These are phyloP conservation scores for Lycia hirtaria DNA, from an alignment of 2,888 invertebrate species.

Conservation along the genomic window DNA sequence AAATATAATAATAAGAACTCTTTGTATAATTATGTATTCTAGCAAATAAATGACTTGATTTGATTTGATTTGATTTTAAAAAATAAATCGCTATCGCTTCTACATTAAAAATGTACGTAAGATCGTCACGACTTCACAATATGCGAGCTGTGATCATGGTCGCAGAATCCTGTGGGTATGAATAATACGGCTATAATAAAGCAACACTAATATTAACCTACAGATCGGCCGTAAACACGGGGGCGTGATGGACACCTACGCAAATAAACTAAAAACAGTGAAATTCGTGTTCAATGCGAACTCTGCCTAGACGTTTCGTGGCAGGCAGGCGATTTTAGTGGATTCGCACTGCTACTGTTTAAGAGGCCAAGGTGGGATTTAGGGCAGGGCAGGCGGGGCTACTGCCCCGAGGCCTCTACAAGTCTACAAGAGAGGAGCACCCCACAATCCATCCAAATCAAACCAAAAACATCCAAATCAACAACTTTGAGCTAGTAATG, in stretches of 20 bases:
- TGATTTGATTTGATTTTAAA: too few relatives aligned
- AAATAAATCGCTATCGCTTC: constrained; percentile 18
- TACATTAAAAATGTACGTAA: background rate
- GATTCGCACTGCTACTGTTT: background rate
- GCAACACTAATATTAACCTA: constrained; percentile 27
- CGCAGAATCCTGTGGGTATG: constrained; percentile 24
- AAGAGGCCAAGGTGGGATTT: too few relatives aligned
- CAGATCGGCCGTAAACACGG: constrained; percentile 26
- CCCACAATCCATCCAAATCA: too few relatives aligned
- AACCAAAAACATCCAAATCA: too few relatives aligned
- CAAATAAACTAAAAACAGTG: constrained; percentile 14
- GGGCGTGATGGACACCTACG: constrained; percentile 6
- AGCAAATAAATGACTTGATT: too few relatives aligned
- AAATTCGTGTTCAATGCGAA: constrained; percentile 2
- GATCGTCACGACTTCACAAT: constrained; percentile 16
- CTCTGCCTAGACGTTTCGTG: background rate
- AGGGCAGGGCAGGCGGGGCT: too few relatives aligned
- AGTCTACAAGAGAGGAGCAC: too few relatives aligned
- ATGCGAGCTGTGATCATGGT: constrained; percentile 5
- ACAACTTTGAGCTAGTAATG: too few relatives aligned
- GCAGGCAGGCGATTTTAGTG: background rate
- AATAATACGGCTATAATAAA: constrained; percentile 29
- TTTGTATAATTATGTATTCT: too few relatives aligned
- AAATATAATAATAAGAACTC: too few relatives aligned
- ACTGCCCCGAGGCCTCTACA: too few relatives aligned